These are phyloP conservation scores for Agrotis puta DNA, from an alignment of 2,888 invertebrate species.

Conservation along the genomic window DNA sequence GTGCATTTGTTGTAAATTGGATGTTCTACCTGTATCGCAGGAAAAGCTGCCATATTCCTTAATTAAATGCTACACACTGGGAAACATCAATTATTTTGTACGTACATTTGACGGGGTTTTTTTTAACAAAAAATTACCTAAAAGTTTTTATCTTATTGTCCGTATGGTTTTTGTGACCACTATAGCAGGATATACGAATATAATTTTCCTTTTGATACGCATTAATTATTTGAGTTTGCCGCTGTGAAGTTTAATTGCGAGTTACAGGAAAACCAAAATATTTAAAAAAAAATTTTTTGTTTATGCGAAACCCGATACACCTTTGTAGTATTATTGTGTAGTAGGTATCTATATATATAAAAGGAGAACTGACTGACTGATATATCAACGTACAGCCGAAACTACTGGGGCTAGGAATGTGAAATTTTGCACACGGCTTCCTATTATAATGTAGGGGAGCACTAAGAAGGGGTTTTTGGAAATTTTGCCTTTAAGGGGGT, in stretches of 20 bases:
- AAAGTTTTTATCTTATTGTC: constrained; percentile 4
- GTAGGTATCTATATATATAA: too few species aligned
- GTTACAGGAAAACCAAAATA: constrained; percentile 3
- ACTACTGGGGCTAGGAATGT: too few species aligned
- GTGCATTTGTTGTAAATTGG: constrained; percentile 22
- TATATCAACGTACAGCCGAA: too few species aligned
- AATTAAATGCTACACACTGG: constrained; percentile 5
- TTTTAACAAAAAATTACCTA: background rate
- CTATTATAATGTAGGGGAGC: too few species aligned
- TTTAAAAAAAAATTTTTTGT: too few species aligned
- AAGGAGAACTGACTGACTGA: too few species aligned
- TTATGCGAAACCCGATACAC: too few species aligned
- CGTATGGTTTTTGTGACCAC: constrained; percentile 28
- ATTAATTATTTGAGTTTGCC: constrained; percentile 3
- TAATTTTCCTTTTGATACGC: constrained; percentile 19
- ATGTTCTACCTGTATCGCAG: constrained; percentile 13
- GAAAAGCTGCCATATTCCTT: constrained; percentile 26
- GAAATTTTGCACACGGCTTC: too few species aligned
- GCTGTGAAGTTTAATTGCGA: background rate
- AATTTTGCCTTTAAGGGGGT: too few species aligned
- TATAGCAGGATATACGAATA: constrained; percentile 19
- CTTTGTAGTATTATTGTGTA: too few species aligned
- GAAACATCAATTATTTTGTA: constrained; percentile 12
- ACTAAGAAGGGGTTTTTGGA: too few species aligned
- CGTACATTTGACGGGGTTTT: constrained; percentile 13